Percentiles rank a stretch among this genome's conserved stretches.
Conservation (phyloP, 1,140 invertebrate genomes). For the Ephestia elutella region DNA sequence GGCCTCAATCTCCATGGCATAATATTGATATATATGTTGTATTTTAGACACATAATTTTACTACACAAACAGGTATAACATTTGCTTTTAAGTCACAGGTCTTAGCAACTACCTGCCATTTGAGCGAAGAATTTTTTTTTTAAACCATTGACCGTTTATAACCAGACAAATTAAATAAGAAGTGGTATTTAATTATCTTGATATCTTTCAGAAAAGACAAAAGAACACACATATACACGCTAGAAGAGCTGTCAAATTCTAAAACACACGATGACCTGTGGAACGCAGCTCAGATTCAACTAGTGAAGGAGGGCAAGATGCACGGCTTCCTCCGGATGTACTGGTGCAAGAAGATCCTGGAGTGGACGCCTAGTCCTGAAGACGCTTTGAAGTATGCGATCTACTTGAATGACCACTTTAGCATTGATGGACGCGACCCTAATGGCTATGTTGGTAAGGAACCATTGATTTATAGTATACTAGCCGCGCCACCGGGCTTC, state of each 20-base stretch:
- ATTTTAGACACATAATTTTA: too few species aligned
- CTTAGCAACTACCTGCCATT: too few species aligned
- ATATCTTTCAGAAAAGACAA: constrained; percentile 81
- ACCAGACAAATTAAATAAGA: too few species aligned
- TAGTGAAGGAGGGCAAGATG: constrained; percentile 90
- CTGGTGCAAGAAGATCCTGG: constrained; percentile 95
- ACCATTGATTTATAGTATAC: too few species aligned
- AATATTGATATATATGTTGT: too few species aligned
- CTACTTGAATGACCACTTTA: constrained; percentile 91
- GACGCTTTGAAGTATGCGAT: constrained; percentile 85
- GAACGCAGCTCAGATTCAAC: constrained; percentile 92
- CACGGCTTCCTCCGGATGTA: constrained; percentile 96
- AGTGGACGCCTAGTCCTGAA: constrained; percentile 88
- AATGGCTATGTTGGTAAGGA: constrained; percentile 91
- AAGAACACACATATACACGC: constrained; percentile 82
- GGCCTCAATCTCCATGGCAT: too few species aligned
- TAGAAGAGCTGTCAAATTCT: constrained; percentile 81
- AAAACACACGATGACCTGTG: constrained; percentile 92
- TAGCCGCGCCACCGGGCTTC: too few species aligned
- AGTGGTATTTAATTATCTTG: constrained; percentile 4
- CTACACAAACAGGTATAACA: too few species aligned
- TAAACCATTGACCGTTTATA: too few species aligned
- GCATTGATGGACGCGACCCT: constrained; percentile 90
- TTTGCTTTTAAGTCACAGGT: too few species aligned
- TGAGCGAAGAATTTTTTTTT: too few species aligned